Evolutionary conservation across 2,113 vertebrate species (phyloP), one percentile per base, ranked within the genome.

Genomic region (Calyptommatus sinebrachiatus): DNA sequence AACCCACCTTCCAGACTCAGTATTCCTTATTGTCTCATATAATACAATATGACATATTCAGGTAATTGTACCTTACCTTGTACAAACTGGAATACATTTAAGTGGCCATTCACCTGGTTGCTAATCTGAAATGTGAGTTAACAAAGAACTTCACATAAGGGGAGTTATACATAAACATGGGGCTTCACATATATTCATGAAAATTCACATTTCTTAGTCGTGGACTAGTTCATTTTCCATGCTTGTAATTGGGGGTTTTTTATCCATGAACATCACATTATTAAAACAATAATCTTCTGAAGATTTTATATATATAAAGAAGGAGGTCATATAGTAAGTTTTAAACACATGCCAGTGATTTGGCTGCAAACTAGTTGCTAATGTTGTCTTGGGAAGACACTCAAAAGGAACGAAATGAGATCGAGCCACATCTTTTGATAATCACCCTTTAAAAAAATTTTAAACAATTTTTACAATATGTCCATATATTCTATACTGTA

Each of bases 361-460:
- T 61, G 61, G 21, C 9, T 50, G 26, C 60, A 65, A 72, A 66
- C 46, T 61, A 85, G 72, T 78, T 81, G 22, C 73, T 60, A 45
- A 69, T 60, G 53, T 14, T n/a, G 28, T 74, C 31, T 74, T 76
- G 29, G 69, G 24, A 22, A 26, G 45, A 8, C 10, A 24, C 50
- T 67, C 67, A 50, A 50, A 8, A 20, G 69, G 74, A n/a, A 80
- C 81, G 61, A 76, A 35, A 45, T 20, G 20, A 7, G 20, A 66
- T 16, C 61, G 85, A 68, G 26, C 6, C n/a, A n/a, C n/a, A 41
- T 4, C 35, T 41, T 41, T 62, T 78, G 71, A 57, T 86, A 28
- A 68, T 62, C 31, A 46, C 41, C 50, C 28, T 11, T 60, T 28
- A 16, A 12, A 2, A 60, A n/a, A n/a, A n/a, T n/a, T n/a, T n/a